phyloP scores from a whole-genome alignment of 2,113 vertebrate genomes.

The Cygnus atratus region DNA sequence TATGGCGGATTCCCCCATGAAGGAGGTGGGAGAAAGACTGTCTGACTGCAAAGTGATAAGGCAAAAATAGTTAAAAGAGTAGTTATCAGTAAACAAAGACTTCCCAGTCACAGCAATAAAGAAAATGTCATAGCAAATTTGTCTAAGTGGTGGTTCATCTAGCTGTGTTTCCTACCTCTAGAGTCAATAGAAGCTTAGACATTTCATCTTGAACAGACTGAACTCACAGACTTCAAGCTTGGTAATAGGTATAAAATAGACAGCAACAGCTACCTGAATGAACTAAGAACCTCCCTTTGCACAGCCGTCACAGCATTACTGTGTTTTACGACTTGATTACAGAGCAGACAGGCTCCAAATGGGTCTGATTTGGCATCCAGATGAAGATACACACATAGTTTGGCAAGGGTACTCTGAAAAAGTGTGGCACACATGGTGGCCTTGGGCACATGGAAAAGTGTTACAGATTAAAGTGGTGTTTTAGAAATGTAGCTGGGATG shows the following conservation, averaged over 20 bases:
- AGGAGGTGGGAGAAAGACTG: background rate
- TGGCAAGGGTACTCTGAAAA: background rate
- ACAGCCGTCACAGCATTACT: background rate
- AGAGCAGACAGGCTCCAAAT: background rate
- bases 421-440: background rate
- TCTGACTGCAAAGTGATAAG: background rate
- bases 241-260: background rate
- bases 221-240: background rate
- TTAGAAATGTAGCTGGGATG: background rate
- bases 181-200: background rate
- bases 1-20: background rate
- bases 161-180: background rate
- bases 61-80: background rate
- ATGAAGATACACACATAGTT: background rate
- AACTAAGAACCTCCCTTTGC: background rate
- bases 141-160: background rate
- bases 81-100: background rate
- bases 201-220: background rate
- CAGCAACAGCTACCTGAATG: background rate
- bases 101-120: background rate
- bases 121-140: background rate
- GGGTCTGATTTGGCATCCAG: background rate
- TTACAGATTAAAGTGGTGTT: background rate
- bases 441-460: background rate
- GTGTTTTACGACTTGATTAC: background rate